These are phyloP conservation scores for Leontopithecus rosalia DNA, from an alignment of 2,797 vertebrate genomes.

Conservation along the genomic window DNA sequence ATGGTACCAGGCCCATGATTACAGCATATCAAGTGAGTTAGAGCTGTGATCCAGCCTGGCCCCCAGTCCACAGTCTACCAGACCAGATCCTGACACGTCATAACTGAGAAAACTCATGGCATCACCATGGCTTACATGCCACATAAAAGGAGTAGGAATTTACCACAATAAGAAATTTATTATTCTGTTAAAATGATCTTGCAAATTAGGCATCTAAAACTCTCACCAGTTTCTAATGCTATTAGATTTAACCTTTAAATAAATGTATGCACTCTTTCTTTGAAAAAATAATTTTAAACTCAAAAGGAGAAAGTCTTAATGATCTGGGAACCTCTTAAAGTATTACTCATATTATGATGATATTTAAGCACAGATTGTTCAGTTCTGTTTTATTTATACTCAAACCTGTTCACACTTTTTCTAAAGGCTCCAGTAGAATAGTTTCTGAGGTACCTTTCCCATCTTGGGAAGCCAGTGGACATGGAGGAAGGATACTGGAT, in stretches of 20 bases:
- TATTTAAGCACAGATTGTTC: constrained; percentile 29
- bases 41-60: background rate
- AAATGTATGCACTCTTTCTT: background rate
- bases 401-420: background rate
- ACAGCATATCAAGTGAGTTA: accelerated
- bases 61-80: background rate
- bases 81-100: background rate
- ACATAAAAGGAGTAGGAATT: background rate
- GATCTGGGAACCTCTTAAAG: constrained; percentile 64
- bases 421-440: background rate
- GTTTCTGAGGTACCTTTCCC: background rate
- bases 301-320: constrained; percentile 39
- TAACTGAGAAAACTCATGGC: background rate
- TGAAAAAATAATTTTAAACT: constrained; percentile 23
- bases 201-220: background rate
- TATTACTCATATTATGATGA: background rate
- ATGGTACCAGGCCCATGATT: background rate
- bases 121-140: background rate
- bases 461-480: background rate
- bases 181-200: background rate
- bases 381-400: constrained; percentile 55
- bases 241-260: background rate
- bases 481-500: background rate
- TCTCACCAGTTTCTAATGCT: background rate
- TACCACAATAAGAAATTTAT: background rate